Base-by-base conservation (phyloP, 2,797 vertebrate genomes). In the Triplophysa bombifrons region DNA sequence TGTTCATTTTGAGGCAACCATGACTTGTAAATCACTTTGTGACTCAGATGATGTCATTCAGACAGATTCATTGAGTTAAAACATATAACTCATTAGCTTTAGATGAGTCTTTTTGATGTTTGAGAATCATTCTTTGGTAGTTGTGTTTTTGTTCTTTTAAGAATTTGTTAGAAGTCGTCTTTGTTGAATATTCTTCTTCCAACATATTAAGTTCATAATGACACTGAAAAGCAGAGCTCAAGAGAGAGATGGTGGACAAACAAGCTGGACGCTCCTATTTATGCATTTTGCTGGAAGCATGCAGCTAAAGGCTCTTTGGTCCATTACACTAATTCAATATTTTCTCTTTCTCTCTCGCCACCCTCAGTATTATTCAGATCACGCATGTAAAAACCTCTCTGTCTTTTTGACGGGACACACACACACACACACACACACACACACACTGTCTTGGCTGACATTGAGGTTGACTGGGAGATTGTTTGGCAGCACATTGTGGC, bases 291-390 rank as follows among this genome's bases (percentile, higher is more conserved):
- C 55, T 22, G 63, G 55, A 48, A 17, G 14, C 46, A 48, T 48
- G 46, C 19, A 85, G 30, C 3, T 38, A 79, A 70, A 34, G 60
- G 63, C 74, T 58, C 51, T 60, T 72, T 46, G 82, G 88, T 85
- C 90, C 92, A 93, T 93, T 92, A 92, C 84, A 87, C 80, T 91
- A 91, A 94, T 92, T 84, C 91, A 85, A 88, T 76, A 5, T 78
- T 81, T 85, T 76, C 64, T 76, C 84, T 79, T 78, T 67, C 9
- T 27, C 41, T 2, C 51, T 67, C 4, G 19, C 34, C 41, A 20
- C 12, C 50, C 72, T 0, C 6, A 14, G 79, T 72, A 30, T 53
- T 83, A 91, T 92, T 91, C 91, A 53, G 56, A 79, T 78, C 92
- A 91, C 87, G 85, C 90, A 81, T 63, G 25, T 71, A 69, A 74